Evolutionary conservation across 1,140 invertebrate species (phyloP).

Genomic region (Agrilus planipennis): DNA sequence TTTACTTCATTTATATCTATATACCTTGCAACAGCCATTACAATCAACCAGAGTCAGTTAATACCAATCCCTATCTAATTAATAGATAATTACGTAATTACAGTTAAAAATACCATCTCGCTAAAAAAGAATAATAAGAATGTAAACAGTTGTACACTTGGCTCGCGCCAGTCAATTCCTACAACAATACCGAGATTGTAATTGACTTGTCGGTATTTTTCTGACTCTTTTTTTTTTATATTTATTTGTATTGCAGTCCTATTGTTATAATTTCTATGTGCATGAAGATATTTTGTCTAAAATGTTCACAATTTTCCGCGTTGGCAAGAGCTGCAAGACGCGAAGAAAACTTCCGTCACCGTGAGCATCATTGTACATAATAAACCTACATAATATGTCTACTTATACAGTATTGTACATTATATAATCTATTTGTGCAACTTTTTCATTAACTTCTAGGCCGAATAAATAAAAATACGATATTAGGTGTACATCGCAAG

Average conservation of each 20-base stretch:
- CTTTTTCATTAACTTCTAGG: too few species aligned
- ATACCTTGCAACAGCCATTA: slow-evolving; percentile 32
- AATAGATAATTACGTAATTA: not conserved
- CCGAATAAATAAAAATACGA: too few species aligned
- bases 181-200: slow-evolving; percentile 19
- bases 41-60: slow-evolving; percentile 24
- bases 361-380: too few species aligned
- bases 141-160: slow-evolving; percentile 7
- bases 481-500: too few species aligned
- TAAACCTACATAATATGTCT: too few species aligned
- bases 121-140: slow-evolving; percentile 1
- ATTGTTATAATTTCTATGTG: slow-evolving; percentile 33
- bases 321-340: too few species aligned
- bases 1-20: slow-evolving; percentile 21
- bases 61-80: slow-evolving; percentile 16
- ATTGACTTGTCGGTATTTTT: slow-evolving; percentile 26
- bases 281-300: slow-evolving; percentile 28
- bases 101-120: not conserved
- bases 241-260: slow-evolving; percentile 30
- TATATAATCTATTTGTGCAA: too few species aligned
- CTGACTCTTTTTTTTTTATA: too few species aligned
- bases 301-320: too few species aligned
- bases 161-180: too few species aligned
- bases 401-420: too few species aligned
- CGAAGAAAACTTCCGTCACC: too few species aligned